Evolutionary conservation across 2,797 vertebrate species (phyloP).

Genomic region (Gouania willdenowi): DNA sequence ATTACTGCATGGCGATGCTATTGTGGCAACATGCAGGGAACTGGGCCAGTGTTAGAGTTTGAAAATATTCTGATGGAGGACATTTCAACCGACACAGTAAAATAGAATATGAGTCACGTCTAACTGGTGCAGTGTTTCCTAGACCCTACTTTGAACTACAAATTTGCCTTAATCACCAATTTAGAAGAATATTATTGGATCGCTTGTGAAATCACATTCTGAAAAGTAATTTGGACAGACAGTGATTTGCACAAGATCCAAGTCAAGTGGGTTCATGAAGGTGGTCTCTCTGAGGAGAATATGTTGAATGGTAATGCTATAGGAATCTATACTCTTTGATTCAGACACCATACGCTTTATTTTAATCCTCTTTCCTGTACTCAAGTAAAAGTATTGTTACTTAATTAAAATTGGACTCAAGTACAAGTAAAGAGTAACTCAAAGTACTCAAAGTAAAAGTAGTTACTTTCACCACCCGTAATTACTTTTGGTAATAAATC

Average conservation of each 20-base stretch:
- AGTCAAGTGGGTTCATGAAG: background rate
- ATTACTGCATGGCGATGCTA: slow-evolving; percentile 57
- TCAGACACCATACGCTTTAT: too few species aligned
- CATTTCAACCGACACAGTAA: slow-evolving; percentile 9
- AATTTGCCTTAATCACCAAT: slow-evolving; percentile 17
- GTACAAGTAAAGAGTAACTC: too few species aligned
- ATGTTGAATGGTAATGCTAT: too few species aligned
- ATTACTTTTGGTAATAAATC: too few species aligned
- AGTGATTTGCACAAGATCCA: slow-evolving; percentile 6
- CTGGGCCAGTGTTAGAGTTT: slow-evolving; percentile 49
- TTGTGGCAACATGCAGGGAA: slow-evolving; percentile 59
- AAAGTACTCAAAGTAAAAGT: too few species aligned
- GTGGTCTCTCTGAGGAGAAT: too few species aligned
- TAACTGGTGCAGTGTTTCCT: slow-evolving; percentile 4
- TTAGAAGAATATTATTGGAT: slow-evolving; percentile 14
- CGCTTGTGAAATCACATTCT: slow-evolving; percentile 25
- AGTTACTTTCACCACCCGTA: too few species aligned
- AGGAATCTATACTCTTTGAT: too few species aligned
- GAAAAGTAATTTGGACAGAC: slow-evolving; percentile 9
- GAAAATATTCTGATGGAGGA: slow-evolving; percentile 44
- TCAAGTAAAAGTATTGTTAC: too few species aligned
- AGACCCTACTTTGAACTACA: slow-evolving; percentile 6
- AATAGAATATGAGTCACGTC: slow-evolving; percentile 26
- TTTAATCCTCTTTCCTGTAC: too few species aligned
- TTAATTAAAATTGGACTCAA: too few species aligned